These are phyloP conservation scores for Recurvirostra avosetta DNA, from an alignment of 2,113 vertebrate species.

Conservation along the genomic window DNA sequence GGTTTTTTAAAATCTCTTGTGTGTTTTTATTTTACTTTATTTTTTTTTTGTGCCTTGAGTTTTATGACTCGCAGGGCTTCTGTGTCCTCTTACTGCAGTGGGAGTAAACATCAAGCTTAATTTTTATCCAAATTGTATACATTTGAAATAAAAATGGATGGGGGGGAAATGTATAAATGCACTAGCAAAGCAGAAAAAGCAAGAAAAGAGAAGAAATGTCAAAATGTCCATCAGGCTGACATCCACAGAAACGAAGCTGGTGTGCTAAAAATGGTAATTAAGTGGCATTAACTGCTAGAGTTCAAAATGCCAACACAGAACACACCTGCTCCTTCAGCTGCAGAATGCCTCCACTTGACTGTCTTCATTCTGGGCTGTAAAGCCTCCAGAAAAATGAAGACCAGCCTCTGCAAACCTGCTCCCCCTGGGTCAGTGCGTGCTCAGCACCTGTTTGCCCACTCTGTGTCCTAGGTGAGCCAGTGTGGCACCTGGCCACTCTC, in stretches of 20 bases:
- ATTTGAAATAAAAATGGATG: not conserved
- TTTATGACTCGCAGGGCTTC: slow-evolving; percentile 52
- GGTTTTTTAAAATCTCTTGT: slow-evolving; percentile 24
- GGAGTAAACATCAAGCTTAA: not conserved
- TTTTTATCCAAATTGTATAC: not conserved
- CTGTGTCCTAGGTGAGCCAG: not conserved
- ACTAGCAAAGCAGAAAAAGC: not conserved
- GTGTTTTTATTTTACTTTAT: not conserved
- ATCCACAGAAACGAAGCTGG: not conserved
- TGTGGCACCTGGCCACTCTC: not conserved
- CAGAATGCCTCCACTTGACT: fast-evolving
- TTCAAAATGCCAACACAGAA: not conserved
- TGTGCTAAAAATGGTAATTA: not conserved
- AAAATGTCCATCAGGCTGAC: not conserved
- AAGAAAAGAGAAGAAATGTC: not conserved
- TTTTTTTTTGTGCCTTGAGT: not conserved
- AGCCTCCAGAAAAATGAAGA: not conserved
- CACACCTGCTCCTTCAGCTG: not conserved
- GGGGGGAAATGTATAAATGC: not conserved
- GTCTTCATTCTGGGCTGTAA: not conserved
- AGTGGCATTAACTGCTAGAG: not conserved
- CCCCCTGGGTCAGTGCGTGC: not conserved
- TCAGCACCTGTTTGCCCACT: not conserved
- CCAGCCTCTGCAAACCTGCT: not conserved
- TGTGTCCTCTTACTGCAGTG: not conserved